These are phyloP conservation scores for Propithecus coquereli DNA, from an alignment of 2,113 vertebrate genomes.

Conservation along the genomic window DNA sequence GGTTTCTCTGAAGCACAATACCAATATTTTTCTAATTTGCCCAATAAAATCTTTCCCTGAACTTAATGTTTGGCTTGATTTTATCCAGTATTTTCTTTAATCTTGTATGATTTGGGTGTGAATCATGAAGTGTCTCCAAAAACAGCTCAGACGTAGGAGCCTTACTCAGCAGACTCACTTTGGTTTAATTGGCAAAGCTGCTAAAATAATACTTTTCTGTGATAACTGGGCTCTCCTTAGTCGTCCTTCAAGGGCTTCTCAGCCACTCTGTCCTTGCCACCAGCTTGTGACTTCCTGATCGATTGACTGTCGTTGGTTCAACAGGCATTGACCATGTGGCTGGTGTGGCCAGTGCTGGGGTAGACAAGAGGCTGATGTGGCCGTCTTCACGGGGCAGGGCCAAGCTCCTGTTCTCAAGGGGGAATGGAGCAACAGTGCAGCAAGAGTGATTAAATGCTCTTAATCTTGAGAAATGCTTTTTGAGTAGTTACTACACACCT, in stretches of 20 bases:
- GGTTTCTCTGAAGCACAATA: constrained; percentile 58
- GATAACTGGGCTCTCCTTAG: not conserved
- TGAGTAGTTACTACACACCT: not conserved
- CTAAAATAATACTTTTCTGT: not conserved
- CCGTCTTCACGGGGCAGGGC: not conserved
- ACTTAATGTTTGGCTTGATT: constrained; percentile 62
- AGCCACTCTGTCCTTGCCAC: not conserved
- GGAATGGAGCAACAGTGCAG: accelerated
- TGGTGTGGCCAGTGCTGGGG: not conserved
- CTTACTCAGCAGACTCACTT: not conserved
- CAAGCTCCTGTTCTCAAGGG: not conserved
- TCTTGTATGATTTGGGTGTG: constrained; percentile 67
- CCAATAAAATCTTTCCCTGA: constrained; percentile 51
- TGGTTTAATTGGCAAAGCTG: not conserved
- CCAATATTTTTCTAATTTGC: constrained; percentile 73
- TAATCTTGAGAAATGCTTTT: not conserved
- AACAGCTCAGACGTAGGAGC: constrained; percentile 21
- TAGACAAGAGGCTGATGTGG: not conserved
- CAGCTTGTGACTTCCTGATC: not conserved
- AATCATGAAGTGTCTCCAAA: constrained; percentile 59
- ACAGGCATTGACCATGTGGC: not conserved
- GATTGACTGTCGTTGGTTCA: not conserved
- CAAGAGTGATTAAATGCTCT: not conserved
- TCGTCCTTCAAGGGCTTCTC: not conserved
- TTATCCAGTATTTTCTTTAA: constrained; percentile 68